Conservation (phyloP, 2,888 invertebrate genomes). For the Volucella zonaria region DNA sequence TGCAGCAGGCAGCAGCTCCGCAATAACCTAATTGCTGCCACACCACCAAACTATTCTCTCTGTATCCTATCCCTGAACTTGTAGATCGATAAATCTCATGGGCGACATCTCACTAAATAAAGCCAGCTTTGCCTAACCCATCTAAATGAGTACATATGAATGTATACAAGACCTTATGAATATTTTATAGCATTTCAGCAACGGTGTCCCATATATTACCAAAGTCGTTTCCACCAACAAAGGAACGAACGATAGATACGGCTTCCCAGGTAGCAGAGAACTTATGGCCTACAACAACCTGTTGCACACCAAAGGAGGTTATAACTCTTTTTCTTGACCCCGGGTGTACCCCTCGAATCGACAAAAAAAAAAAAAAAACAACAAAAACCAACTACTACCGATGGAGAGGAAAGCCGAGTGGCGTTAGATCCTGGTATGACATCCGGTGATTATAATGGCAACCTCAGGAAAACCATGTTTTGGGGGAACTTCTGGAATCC, state of each 20-base stretch:
- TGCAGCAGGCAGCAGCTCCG: slow-evolving; percentile 25
- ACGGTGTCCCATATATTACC: slow-evolving; percentile 20
- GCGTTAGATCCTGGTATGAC: slow-evolving; percentile 37
- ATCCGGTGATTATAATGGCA: slow-evolving; percentile 49
- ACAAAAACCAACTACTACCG: no score
- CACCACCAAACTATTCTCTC: slow-evolving; percentile 36
- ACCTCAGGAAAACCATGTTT: slow-evolving; percentile 37
- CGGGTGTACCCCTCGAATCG: neutral
- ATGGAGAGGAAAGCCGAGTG: slow-evolving; percentile 10
- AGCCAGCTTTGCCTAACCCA: neutral
- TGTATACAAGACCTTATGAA: slow-evolving; percentile 30
- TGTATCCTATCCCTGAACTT: neutral
- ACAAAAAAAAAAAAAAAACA: neutral
- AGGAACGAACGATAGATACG: slow-evolving; percentile 16
- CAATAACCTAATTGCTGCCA: slow-evolving; percentile 54
- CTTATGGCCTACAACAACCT: slow-evolving; percentile 35
- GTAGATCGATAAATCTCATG: slow-evolving; percentile 58
- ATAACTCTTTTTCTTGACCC: slow-evolving; percentile 57
- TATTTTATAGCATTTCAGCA: slow-evolving; percentile 54
- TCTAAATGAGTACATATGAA: neutral
- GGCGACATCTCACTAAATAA: slow-evolving; percentile 11
- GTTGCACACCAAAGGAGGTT: slow-evolving; percentile 38
- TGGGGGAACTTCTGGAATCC: neutral
- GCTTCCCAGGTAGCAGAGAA: slow-evolving; percentile 9
- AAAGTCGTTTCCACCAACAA: neutral